phyloP scores from a whole-genome alignment of 2,797 vertebrate genomes.

The Gila robusta region DNA sequence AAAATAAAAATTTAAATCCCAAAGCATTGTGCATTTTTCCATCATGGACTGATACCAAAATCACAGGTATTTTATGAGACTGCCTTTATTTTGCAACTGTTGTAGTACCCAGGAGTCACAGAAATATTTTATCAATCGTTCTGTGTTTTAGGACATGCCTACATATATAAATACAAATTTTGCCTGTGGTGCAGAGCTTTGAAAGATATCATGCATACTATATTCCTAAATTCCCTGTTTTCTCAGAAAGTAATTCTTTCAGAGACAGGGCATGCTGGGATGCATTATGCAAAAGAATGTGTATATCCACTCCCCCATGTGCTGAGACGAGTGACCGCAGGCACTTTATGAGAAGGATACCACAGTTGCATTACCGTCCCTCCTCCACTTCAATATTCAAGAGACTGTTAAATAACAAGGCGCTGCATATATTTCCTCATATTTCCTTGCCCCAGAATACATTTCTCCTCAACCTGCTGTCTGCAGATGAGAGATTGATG shows the following conservation, averaged over 20 bases:
- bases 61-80: neutral
- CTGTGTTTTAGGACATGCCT: constrained; percentile 6
- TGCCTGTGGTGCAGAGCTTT: constrained; percentile 10
- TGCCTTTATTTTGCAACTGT: neutral
- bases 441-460: constrained; percentile 21
- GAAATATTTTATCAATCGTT: neutral
- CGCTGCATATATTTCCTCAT: constrained; percentile 37
- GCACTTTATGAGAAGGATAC: constrained; percentile 17
- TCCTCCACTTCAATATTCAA: constrained; percentile 30
- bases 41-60: neutral
- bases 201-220: constrained; percentile 21
- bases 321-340: constrained; percentile 31
- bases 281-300: constrained; percentile 56
- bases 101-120: neutral
- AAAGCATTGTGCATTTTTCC: neutral
- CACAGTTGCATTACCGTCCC: constrained; percentile 10
- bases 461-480: constrained; percentile 40
- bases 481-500: constrained; percentile 48
- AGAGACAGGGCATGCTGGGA: constrained; percentile 53
- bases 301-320: constrained; percentile 48
- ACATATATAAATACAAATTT: constrained; percentile 25
- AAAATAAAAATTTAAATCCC: neutral
- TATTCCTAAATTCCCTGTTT: constrained; percentile 31
- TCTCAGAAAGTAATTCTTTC: constrained; percentile 42
- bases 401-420: constrained; percentile 43